These are phyloP conservation scores for Theretra japonica DNA, from an alignment of 2,888 invertebrate species.

Conservation along the genomic window DNA sequence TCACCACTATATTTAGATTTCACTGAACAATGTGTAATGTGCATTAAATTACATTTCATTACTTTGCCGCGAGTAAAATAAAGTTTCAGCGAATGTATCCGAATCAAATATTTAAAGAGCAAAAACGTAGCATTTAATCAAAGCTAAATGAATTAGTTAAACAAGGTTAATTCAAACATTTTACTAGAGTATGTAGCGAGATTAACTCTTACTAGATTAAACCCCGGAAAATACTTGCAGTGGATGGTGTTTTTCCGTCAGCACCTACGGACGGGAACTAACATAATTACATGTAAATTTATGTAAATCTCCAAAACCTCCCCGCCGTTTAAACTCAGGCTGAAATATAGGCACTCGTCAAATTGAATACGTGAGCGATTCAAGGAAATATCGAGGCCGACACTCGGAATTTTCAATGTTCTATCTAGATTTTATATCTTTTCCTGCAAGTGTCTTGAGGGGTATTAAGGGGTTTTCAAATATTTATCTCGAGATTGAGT, in stretches of 20 bases:
- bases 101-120: no score
- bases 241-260: slow-evolving; percentile 12
- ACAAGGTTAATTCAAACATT: not conserved
- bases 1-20: no score
- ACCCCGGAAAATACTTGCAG: slow-evolving; percentile 5
- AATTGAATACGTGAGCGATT: slow-evolving; percentile 51
- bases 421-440: slow-evolving; percentile 37
- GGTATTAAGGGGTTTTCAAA: slow-evolving; percentile 27
- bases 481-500: slow-evolving; percentile 19
- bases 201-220: slow-evolving; percentile 19
- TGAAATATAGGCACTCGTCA: slow-evolving; percentile 47
- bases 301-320: slow-evolving; percentile 58
- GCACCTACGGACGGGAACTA: slow-evolving; percentile 29
- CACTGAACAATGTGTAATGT: no score
- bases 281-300: slow-evolving; percentile 62
- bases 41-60: no score
- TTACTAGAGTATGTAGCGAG: slow-evolving; percentile 2
- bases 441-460: slow-evolving; percentile 24
- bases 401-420: slow-evolving; percentile 51
- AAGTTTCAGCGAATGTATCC: not conserved
- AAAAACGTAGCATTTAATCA: no score
- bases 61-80: not conserved
- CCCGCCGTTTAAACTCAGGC: slow-evolving; percentile 39
- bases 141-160: no score
- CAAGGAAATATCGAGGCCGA: slow-evolving; percentile 43